Evolutionary conservation across 92 coral and sea anemone species (phyloP).

Genomic region (Parazoanthus atlanticus): DNA sequence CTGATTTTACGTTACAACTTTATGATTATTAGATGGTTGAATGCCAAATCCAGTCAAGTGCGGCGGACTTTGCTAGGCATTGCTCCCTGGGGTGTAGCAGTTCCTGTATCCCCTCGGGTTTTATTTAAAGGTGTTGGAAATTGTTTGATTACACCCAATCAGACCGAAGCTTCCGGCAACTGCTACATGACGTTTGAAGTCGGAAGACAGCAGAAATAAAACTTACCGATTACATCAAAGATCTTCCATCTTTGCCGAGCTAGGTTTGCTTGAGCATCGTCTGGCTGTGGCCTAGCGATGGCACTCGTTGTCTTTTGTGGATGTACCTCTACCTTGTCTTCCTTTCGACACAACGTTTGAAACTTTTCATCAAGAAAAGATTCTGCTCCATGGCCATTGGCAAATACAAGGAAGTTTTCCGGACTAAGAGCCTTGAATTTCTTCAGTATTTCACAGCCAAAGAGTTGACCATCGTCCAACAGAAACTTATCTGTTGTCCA

Average conservation of each 20-base stretch:
- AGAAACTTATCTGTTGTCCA: constrained; percentile 25
- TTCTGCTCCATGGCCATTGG: constrained; percentile 22
- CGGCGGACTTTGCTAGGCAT: no score
- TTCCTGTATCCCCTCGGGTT: no score
- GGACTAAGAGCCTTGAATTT: constrained; percentile 15
- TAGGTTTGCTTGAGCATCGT: not conserved
- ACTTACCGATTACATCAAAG: not conserved
- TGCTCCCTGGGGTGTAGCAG: no score
- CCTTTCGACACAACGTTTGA: not conserved
- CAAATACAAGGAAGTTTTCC: constrained; percentile 24
- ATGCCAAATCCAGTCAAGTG: no score
- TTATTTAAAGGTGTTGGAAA: no score
- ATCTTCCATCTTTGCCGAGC: not conserved
- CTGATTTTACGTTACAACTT: no score
- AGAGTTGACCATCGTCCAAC: constrained; percentile 4
- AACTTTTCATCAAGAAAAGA: not conserved
- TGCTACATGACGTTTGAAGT: not conserved
- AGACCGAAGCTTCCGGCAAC: not conserved
- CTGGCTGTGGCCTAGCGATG: not conserved
- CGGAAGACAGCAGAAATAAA: not conserved
- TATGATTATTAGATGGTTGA: no score
- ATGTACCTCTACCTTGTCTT: not conserved
- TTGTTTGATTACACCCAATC: not conserved
- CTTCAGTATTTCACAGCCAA: constrained; percentile 4
- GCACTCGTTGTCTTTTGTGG: not conserved